Evolutionary conservation across 2,797 vertebrate species (phyloP), one percentile per base, ranked within the genome.

Genomic region (Acanthornis magna): DNA sequence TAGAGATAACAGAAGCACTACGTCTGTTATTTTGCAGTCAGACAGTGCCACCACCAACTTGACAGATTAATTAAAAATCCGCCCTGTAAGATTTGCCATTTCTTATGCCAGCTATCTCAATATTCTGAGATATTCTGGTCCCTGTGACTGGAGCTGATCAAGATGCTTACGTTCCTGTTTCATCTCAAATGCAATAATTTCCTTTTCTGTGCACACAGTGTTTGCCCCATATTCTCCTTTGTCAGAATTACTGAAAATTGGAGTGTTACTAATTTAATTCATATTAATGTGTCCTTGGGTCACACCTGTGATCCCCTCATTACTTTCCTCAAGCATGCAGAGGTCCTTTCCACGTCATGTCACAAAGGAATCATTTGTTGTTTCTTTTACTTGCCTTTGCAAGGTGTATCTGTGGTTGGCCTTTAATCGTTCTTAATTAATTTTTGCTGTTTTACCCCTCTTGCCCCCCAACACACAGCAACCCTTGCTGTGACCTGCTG

Each of bases 61-160:
- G 84, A 96, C 29, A 85, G 84, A 91, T 95, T 96, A 93, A 95
- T 97, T 95, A 97, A 95, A 95, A 97, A 95, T 91, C 92, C 80
- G 0, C 95, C 91, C 93, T 88, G 84, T 42, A 90, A 93, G 77
- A 87, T 71, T 79, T 96, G 80, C 88, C 60, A 63, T 95, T 95
- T 93, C 55, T 58, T 88, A 84, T 67, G 57, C 55, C 88, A 95
- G 77, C 67, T 85, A 88, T 82, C 86, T 95, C 74, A 91, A 74
- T 96, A 96, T 89, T 92, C 95, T 47, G 81, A 93, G 95, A 89
- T 95, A 96, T 93, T 93, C 95, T 85, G 68, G 81, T 95, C 53
- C 40, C 80, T 85, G 57, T 63, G 72, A 92, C 89, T 75, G 65
- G 77, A 95, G 88, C 74, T 79, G 71, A 89, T 93, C 81, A 53